Evolutionary conservation across 2,797 vertebrate species (phyloP).

Genomic region (Sciurus carolinensis): DNA sequence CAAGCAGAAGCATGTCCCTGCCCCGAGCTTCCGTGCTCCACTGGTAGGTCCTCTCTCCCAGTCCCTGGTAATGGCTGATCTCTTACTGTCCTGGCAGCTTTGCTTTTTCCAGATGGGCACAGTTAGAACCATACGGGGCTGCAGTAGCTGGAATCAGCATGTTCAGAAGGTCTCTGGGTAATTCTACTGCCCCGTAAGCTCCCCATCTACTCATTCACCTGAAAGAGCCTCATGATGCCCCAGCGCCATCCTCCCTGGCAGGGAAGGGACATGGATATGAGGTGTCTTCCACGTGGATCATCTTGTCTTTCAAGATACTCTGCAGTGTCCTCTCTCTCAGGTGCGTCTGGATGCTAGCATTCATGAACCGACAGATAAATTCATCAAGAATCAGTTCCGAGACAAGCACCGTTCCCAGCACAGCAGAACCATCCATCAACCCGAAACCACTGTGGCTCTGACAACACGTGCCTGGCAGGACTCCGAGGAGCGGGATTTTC

Average conservation of each 20-base stretch:
- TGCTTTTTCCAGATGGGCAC: background rate
- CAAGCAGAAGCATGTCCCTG: background rate
- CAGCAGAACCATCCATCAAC: background rate
- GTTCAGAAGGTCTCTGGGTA: background rate
- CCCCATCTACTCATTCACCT: background rate
- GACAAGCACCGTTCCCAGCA: background rate
- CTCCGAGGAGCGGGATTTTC: fast-evolving
- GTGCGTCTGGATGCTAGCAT: background rate
- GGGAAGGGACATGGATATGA: background rate
- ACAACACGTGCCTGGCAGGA: background rate
- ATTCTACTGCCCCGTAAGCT: too few relatives aligned
- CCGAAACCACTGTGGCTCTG: background rate
- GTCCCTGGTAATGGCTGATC: background rate
- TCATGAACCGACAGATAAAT: too few relatives aligned
- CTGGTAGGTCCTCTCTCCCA: too few relatives aligned
- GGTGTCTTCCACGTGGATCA: background rate
- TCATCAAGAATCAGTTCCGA: background rate
- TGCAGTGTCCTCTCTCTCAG: background rate
- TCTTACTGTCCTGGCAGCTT: background rate
- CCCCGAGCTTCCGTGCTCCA: background rate
- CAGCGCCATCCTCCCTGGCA: background rate
- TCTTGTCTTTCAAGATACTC: background rate
- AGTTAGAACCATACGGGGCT: fast-evolving
- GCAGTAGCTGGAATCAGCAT: too few relatives aligned
- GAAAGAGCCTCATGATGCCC: background rate